phyloP scores from a whole-genome alignment of 2,113 vertebrate species.

The Piaya cayana region DNA sequence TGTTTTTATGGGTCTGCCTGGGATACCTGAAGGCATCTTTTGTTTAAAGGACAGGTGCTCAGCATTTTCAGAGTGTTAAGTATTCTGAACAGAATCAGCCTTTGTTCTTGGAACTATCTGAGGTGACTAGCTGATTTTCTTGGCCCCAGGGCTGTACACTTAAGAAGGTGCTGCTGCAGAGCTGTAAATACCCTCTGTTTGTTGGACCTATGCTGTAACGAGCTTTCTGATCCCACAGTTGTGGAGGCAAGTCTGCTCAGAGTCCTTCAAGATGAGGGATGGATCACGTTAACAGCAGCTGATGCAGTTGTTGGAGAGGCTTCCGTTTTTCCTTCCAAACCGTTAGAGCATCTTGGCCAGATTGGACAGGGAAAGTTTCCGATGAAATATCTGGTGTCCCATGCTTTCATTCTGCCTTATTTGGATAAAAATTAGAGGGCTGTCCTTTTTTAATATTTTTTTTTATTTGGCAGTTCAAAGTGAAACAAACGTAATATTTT shows the following conservation, averaged over 20 bases:
- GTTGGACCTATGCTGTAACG: too few relatives aligned
- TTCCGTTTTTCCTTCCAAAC: not conserved
- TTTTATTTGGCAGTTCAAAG: not conserved
- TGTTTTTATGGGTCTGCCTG: not conserved
- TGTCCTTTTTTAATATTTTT: not conserved
- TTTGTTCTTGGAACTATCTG: not conserved
- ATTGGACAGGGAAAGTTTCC: not conserved
- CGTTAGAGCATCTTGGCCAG: not conserved
- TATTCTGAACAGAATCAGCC: not conserved
- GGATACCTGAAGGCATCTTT: not conserved
- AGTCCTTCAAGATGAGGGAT: not conserved
- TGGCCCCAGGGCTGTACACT: not conserved
- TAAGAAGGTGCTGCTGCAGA: accelerated
- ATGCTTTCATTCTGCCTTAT: not conserved
- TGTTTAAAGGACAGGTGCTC: not conserved
- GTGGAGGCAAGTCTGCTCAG: not conserved
- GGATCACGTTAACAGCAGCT: not conserved
- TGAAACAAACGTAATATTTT: not conserved
- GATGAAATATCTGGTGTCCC: not conserved
- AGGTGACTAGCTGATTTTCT: not conserved
- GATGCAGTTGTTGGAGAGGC: not conserved
- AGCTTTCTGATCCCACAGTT: not conserved
- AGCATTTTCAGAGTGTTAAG: not conserved
- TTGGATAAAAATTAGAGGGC: not conserved
- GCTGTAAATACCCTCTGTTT: not conserved